Evolutionary conservation across 2,113 vertebrate species (phyloP), one percentile per base, ranked within the genome.

Genomic region (Columba livia): DNA sequence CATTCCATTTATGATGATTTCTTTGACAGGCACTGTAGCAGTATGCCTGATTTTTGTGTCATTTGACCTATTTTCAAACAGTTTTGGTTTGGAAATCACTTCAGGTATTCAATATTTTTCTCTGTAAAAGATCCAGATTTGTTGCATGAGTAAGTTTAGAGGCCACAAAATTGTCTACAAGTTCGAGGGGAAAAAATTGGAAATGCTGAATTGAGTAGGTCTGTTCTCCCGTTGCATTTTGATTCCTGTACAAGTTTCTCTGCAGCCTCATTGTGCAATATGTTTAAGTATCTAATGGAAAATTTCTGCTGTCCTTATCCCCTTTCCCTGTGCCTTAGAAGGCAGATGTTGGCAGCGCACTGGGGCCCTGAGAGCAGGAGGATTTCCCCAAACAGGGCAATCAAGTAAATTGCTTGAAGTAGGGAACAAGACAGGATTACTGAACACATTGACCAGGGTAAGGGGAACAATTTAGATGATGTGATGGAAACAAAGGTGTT

Each of bases 301-400:
- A 47, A 16, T 42, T 88, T 60, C 21, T 87, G 16, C 24, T 31
- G 2, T 38, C 18, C 20, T 79, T 83, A 62, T 4, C 12, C 5
- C 7, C 14, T 75, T 80, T 66, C 15, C 12, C 11, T 48, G 44
- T 70, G 44, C 56, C 14, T 74, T 74, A 66, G 69, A 7, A 11
- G 20, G 16, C 0, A 1, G 13, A 8, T 11, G 50, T 16, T 17
- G n/a, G 16, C 10, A 28, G 53, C 3, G 1, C 17, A 14, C 51
- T 1, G 10, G 36, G 21, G 21, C 1, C 7, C 25, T 75, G 44
- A 15, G 26, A 69, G 61, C 24, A 42, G 8, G 5, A 82, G 62
- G 23, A 42, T 50, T 85, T 88, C 61, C 38, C 60, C 26, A 25
- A 67, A 6, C 9, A 72, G 10, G n/a, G 31, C 5, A 9, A 12